Base-by-base conservation (phyloP, 2,888 invertebrate species). In the Andrena marginata region DNA sequence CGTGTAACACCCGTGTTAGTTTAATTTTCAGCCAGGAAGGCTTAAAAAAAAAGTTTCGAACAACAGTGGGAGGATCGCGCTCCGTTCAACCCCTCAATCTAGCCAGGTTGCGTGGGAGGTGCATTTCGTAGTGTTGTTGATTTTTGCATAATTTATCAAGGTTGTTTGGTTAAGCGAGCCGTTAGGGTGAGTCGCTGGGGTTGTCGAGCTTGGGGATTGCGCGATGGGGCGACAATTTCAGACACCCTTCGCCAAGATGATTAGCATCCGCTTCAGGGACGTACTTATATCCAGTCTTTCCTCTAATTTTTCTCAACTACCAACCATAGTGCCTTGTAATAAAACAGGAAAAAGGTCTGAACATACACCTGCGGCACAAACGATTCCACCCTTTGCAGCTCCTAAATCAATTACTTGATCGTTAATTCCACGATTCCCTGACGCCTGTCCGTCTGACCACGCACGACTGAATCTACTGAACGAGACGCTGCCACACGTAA, bases 141-240 rank as follows among this genome's bases (percentile, higher is more conserved):
- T 93, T 93, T 93, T 93, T 93, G 92, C 93, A 93, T 93, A 93
- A 93, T 93, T 93, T 93, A 93, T 93, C 91, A 92, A 91, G 92
- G 91, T 91, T 92, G 93, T 93, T 93, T 93, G 92, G 91, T 89
- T 92, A 92, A 92, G 92, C 92, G 92, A 89, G 89, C 91, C 89
- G 92, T 91, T 90, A 90, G 91, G 89, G 90, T 88, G 87, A 89
- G 87, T 87, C 83, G 89, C 82, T 85, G 88, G 89, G 89, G 83
- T 89, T 85, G 86, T 82, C 82, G 87, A 84, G 90, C 86, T 84
- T 68, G 86, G 86, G 87, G 87, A 85, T 84, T 88, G 87, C 88
- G 89, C 90, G 88, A 89, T 90, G 89, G 91, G 92, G 90, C 91
- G 91, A 91, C 91, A 91, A 92, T 92, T 92, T 90, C 88, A 90